phyloP scores from a whole-genome alignment of 2,888 invertebrate genomes.

The Tortricodes alternella region DNA sequence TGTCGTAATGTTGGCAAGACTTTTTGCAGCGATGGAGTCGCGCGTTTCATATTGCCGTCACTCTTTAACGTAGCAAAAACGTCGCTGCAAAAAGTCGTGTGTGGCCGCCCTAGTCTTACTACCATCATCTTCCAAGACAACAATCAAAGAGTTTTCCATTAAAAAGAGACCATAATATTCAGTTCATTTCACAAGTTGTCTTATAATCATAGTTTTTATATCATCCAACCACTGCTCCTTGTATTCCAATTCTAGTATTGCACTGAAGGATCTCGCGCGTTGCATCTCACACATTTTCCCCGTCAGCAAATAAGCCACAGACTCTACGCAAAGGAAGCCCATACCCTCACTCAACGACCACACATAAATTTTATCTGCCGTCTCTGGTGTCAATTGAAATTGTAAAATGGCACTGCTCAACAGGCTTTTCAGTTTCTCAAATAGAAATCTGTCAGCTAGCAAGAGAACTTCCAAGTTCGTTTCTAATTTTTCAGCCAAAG shows the following conservation, averaged over 20 bases:
- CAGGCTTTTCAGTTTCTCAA: constrained; percentile 76
- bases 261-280: constrained; percentile 70
- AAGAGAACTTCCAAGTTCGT: constrained; percentile 80
- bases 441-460: constrained; percentile 82
- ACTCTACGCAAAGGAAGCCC: constrained; percentile 83
- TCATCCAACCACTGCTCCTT: constrained; percentile 82
- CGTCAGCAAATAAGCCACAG: constrained; percentile 81
- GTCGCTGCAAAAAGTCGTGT: no score
- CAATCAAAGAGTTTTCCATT: no score
- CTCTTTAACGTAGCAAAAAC: no score
- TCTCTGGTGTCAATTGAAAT: constrained; percentile 72
- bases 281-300: constrained; percentile 73
- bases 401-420: constrained; percentile 80
- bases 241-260: constrained; percentile 76
- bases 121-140: no score
- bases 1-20: no score
- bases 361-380: constrained; percentile 81
- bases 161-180: not conserved
- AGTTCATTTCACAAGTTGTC: constrained; percentile 62
- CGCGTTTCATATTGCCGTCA: no score
- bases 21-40: no score
- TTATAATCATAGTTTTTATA: constrained; percentile 71
- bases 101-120: no score
- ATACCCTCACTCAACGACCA: constrained; percentile 85
- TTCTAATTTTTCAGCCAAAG: constrained; percentile 64